Base-by-base conservation (phyloP, 1,140 invertebrate genomes). In the Calycopis cecrops region DNA sequence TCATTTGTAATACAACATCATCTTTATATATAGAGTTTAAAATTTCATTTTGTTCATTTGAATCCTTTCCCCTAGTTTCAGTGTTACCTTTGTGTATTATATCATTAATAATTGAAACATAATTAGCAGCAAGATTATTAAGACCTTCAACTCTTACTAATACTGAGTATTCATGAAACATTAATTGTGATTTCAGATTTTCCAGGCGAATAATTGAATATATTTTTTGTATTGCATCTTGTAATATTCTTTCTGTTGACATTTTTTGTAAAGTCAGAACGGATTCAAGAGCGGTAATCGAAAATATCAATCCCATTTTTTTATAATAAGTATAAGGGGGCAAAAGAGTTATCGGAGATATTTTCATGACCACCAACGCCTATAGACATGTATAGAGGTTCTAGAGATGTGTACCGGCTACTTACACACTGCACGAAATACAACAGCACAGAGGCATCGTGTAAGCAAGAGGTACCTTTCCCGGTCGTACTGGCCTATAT, bases 81-180 rank as follows among this genome's bases (percentile, higher is more conserved):
- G 62, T 63, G 11, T 33, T 42, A 35, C 62, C 68, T 58, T 67
- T 68, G 49, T 68, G 55, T 52, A 75, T 51, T 53, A 78, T 49
- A 62, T 79, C 69, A 55, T 78, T 76, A 67, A 83, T 62, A n/a
- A 59, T 59, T 47, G 57, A 47, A 50, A 74, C 62, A 63, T 71
- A 78, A 64, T 63, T 21, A 3, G 55, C n/a, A n/a, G n/a, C 62
- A 52, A 37, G 21, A 49, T 66, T 64, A 60, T 63, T 71, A 56
- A 47, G 55, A 59, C 54, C 59, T 51, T 48, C 52, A 54, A 50
- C 53, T 44, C 63, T 62, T 9, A 70, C 67, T 73, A 62, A 77
- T 12, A 69, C 70, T 33, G 71, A 51, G 52, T 71, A 80, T 14
- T 77, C 56, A 14, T 63, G 59, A 12, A 73, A 52, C 21, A 56